Conservation (phyloP, 2,888 invertebrate species). For the Cryptocheilus praepositus region DNA sequence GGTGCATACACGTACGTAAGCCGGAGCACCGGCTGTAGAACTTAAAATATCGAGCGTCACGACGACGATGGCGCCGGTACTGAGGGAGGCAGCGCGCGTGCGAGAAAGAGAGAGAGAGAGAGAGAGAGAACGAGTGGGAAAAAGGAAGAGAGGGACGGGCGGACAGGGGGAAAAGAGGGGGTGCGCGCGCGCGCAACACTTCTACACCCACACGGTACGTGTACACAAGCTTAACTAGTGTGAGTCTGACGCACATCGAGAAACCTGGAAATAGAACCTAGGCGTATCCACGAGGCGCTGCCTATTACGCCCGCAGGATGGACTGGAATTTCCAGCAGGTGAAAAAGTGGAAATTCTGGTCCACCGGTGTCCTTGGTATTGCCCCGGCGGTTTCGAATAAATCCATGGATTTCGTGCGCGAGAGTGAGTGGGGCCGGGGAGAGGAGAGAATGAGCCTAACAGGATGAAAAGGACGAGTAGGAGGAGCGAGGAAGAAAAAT, state of each 20-base stretch:
- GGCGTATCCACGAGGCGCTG: constrained; percentile 21
- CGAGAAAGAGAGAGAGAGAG: constrained; percentile 7
- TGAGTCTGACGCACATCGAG: constrained; percentile 16
- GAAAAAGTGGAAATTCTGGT: constrained; percentile 42
- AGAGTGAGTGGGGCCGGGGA: not conserved
- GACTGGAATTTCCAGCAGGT: constrained; percentile 40
- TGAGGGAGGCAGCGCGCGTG: constrained; percentile 26
- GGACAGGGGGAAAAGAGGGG: not conserved
- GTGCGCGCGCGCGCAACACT: not conserved
- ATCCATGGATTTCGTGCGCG: not conserved
- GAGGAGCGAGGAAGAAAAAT: not conserved
- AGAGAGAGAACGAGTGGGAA: not conserved
- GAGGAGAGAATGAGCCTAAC: not conserved
- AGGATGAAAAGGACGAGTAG: not conserved
- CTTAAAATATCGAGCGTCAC: constrained; percentile 40
- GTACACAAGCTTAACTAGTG: too few relatives aligned
- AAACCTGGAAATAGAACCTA: constrained; percentile 40
- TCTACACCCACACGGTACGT: not conserved
- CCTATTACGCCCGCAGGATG: constrained; percentile 16
- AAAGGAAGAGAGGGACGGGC: not conserved
- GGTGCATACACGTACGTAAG: constrained; percentile 1
- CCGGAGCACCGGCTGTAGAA: constrained; percentile 9
- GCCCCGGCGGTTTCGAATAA: not conserved
- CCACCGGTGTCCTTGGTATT: constrained; percentile 9
- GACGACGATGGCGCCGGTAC: constrained; percentile 33